A percentile compares a stretch with the other conserved stretches of the same genome.
phyloP scores from a whole-genome alignment of 37 sponge, comb jelly and placozoan species.

The Cliona cf. orientalis region DNA sequence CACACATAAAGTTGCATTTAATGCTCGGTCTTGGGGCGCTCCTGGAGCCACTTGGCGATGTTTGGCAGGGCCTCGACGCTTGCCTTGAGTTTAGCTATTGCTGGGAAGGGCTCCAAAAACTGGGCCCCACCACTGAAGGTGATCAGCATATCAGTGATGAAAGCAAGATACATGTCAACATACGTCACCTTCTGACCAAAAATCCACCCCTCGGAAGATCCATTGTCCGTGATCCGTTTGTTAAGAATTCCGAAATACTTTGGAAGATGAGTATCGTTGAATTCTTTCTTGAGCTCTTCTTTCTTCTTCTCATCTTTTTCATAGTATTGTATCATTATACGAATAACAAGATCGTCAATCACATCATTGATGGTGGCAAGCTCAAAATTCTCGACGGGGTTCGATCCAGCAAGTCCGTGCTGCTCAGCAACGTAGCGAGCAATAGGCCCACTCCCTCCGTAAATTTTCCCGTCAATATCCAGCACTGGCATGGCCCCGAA shows the following conservation, averaged over 20 bases:
- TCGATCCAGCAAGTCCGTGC: slow-evolving; percentile 51
- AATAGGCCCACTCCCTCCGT: slow-evolving; percentile 52
- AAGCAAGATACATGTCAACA: slow-evolving; percentile 33
- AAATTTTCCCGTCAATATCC: slow-evolving; percentile 65
- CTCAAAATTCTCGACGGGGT: slow-evolving; percentile 62
- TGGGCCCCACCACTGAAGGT: background rate
- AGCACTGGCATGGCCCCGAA: slow-evolving; percentile 69
- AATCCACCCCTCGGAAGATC: slow-evolving; percentile 39
- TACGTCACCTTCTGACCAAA: slow-evolving; percentile 43
- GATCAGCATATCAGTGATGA: background rate
- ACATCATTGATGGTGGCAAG: slow-evolving; percentile 57
- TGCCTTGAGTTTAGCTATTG: slow-evolving; percentile 18
- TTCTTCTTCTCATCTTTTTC: slow-evolving; percentile 60
- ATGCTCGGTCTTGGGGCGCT: slow-evolving; percentile 52
- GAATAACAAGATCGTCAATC: slow-evolving; percentile 18
- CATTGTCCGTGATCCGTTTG: slow-evolving; percentile 5
- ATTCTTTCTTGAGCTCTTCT: slow-evolving; percentile 25
- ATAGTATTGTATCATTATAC: background rate
- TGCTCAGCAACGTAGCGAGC: slow-evolving; percentile 55
- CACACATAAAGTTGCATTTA: no score
- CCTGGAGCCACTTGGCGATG: slow-evolving; percentile 67
- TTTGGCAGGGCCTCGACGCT: slow-evolving; percentile 47
- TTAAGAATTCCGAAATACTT: slow-evolving; percentile 14
- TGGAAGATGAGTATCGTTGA: slow-evolving; percentile 15
- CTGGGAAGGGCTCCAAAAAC: slow-evolving; percentile 27